Evolutionary conservation across 2,888 invertebrate genomes (phyloP).

Genomic region (Sminthurides aquaticus): DNA sequence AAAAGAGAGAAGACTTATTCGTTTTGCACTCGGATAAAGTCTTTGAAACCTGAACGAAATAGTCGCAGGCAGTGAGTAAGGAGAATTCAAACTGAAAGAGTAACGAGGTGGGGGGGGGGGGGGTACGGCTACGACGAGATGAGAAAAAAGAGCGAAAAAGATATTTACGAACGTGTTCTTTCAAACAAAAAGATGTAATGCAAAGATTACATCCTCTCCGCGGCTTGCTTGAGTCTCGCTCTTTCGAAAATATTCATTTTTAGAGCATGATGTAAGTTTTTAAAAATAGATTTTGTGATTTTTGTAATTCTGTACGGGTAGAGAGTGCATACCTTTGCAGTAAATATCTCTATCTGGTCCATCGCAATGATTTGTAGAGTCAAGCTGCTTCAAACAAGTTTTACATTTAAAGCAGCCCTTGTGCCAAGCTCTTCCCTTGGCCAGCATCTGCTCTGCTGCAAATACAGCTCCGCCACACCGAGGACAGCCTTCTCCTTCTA

Average conservation of each 20-base stretch:
- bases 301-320: not conserved
- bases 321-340: constrained; percentile 67
- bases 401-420: constrained; percentile 81
- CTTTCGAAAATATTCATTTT: not conserved
- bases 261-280: not conserved
- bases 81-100: too few species aligned
- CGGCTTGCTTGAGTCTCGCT: too few species aligned
- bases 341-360: constrained; percentile 93
- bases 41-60: too few species aligned
- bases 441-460: constrained; percentile 86
- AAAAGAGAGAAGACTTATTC: too few species aligned
- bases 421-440: constrained; percentile 61
- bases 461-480: constrained; percentile 79
- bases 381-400: constrained; percentile 76
- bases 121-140: too few species aligned
- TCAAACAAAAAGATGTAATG: too few species aligned
- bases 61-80: too few species aligned
- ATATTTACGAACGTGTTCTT: too few species aligned
- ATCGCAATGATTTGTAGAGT: constrained; percentile 85
- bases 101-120: too few species aligned
- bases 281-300: not conserved
- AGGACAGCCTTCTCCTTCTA: constrained; percentile 78
- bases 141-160: too few species aligned
- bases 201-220: too few species aligned
- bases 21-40: too few species aligned